Conservation (phyloP, 2,113 vertebrate genomes). For the Cynocephalus volans region DNA sequence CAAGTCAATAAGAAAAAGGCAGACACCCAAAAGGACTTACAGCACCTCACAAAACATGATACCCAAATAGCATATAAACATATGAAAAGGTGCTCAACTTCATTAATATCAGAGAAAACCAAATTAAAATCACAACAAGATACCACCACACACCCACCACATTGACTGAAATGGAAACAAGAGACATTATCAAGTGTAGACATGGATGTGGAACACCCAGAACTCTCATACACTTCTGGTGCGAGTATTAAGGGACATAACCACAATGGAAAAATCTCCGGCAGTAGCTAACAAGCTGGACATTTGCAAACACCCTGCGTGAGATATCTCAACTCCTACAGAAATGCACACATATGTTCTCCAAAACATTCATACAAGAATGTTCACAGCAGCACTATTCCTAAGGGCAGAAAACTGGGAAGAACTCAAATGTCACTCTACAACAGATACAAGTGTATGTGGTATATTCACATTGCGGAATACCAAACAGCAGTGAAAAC, state of each 20-base stretch:
- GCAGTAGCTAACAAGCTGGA: neutral
- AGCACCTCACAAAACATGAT: neutral
- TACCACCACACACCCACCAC: neutral
- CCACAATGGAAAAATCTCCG: neutral
- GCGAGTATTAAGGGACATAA: neutral
- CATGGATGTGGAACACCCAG: fast-evolving
- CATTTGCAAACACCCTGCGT: neutral
- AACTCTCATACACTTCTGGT: neutral
- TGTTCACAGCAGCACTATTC: neutral
- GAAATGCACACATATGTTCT: neutral
- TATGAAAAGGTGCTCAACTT: neutral
- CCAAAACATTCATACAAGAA: neutral
- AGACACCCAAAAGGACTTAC: neutral
- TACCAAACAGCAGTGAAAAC: neutral
- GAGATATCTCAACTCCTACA: neutral
- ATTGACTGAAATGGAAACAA: neutral
- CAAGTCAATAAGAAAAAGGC: neutral
- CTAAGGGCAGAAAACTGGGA: neutral
- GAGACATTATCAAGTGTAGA: neutral
- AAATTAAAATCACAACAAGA: neutral
- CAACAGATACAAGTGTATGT: neutral
- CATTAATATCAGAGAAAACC: neutral
- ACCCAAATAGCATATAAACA: neutral
- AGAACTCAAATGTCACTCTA: neutral
- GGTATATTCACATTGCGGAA: neutral